phyloP scores from a whole-genome alignment of 2,888 invertebrate species.

The Drosophila monieri region DNA sequence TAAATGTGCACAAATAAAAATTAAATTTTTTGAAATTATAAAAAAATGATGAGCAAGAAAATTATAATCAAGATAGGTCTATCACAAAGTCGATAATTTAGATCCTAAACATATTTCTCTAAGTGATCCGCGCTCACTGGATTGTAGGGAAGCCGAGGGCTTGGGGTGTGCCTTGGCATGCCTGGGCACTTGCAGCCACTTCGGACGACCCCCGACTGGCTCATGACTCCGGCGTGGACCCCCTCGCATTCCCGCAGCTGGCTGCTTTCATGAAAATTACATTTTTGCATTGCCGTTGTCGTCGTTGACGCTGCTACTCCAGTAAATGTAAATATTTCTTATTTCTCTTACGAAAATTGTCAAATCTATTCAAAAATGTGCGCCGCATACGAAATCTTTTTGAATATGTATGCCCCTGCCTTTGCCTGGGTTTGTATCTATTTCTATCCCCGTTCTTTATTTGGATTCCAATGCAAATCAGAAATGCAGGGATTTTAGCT shows the following conservation, averaged over 20 bases:
- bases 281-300: slow-evolving; percentile 67
- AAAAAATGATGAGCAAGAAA: no score
- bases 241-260: slow-evolving; percentile 29
- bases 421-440: background rate
- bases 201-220: slow-evolving; percentile 51
- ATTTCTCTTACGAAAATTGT: slow-evolving; percentile 78
- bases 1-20: no score
- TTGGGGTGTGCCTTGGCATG: slow-evolving; percentile 35
- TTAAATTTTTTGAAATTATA: no score
- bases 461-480: slow-evolving; percentile 69
- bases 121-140: slow-evolving; percentile 3
- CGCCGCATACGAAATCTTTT: slow-evolving; percentile 77
- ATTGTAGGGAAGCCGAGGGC: slow-evolving; percentile 12
- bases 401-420: slow-evolving; percentile 72
- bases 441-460: slow-evolving; percentile 25
- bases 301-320: slow-evolving; percentile 53
- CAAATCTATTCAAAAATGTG: slow-evolving; percentile 79
- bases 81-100: no score
- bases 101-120: slow-evolving; percentile 1
- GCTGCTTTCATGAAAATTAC: slow-evolving; percentile 79
- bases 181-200: slow-evolving; percentile 69
- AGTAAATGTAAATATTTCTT: slow-evolving; percentile 80
- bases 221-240: slow-evolving; percentile 30
- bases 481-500: slow-evolving; percentile 44
- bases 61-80: no score